Evolutionary conservation across 2,797 vertebrate species (phyloP), one percentile per base, ranked within the genome.

Genomic region (Enteromius anoplus): DNA sequence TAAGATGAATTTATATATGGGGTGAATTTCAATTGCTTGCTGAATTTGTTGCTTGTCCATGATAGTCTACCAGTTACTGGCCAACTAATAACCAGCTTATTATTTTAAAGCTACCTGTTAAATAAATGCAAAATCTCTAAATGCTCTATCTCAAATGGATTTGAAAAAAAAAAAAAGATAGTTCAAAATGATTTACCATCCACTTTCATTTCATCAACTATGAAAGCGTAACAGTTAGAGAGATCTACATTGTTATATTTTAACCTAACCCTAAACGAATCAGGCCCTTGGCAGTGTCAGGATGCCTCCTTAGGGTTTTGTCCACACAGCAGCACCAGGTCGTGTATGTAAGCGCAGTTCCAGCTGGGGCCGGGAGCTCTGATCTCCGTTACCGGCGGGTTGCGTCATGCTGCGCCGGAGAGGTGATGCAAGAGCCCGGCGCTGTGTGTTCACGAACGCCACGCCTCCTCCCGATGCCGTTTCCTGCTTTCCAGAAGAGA

Each of bases 361-460:
- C 4, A 19, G 29, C 53, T 19, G 14, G 8, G 9, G 34, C 23
- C 5, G 2, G 11, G 5, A 29, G 23, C 55, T 11, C 34, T 19
- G 53, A 2, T 77, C 81, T 64, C 83, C 49, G 47, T 64, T 66
- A 83, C 81, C 81, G 81, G 65, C 10, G 19, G 71, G 68, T 88
- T 84, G 82, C 82, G 86, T 84, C 87, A 87, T 81, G 42, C 32
- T 49, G 66, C 75, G 80, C 75, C 40, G 37, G 10, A n/a, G 51
- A 65, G 64, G 37, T 88, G 87, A 88, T 84, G 87, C 87, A 88
- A 88, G 79, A 80, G 84, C 6, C 34, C 68, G 6, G 26, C 51
- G 71, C 76, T 78, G 84, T 88, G 85, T 79, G 76, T 82, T 87
- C 85, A 88, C 82, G 86, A 9, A 75, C 60, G 42, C 80, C 84